phyloP scores from a whole-genome alignment of 37 sponge, comb jelly and placozoan species.

The Agelas oroides region DNA sequence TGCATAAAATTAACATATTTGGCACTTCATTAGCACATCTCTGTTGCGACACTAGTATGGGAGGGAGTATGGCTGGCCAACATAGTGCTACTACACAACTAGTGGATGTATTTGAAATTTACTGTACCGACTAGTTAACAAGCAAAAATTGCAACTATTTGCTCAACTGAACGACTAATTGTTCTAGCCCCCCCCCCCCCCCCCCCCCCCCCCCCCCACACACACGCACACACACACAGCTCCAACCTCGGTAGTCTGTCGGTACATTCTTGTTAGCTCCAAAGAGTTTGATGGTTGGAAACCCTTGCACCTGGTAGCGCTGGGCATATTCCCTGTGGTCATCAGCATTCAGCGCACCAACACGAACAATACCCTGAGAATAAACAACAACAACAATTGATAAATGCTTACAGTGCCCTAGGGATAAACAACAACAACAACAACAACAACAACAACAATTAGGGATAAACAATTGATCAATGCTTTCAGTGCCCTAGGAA shows the following conservation, averaged over 20 bases:
- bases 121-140: no score
- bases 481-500: no score
- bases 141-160: no score
- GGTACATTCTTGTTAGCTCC: constrained; percentile 93
- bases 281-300: constrained; percentile 98
- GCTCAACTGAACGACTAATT: no score
- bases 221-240: no score
- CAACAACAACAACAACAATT: neutral
- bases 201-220: neutral
- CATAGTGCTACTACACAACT: no score
- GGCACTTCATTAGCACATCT: no score
- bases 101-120: no score
- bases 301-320: constrained; percentile 88
- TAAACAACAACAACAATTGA: neutral
- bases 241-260: constrained; percentile 81
- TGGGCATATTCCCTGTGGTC: constrained; percentile 80
- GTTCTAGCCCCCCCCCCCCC: neutral
- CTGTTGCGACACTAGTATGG: no score
- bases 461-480: no score
- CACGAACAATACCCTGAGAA: constrained; percentile 82
- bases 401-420: neutral
- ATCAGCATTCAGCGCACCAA: constrained; percentile 96
- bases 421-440: neutral
- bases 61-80: no score
- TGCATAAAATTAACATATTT: no score